Evolutionary conservation across 2,888 invertebrate genomes (phyloP).

Genomic region (Apamea crenata): DNA sequence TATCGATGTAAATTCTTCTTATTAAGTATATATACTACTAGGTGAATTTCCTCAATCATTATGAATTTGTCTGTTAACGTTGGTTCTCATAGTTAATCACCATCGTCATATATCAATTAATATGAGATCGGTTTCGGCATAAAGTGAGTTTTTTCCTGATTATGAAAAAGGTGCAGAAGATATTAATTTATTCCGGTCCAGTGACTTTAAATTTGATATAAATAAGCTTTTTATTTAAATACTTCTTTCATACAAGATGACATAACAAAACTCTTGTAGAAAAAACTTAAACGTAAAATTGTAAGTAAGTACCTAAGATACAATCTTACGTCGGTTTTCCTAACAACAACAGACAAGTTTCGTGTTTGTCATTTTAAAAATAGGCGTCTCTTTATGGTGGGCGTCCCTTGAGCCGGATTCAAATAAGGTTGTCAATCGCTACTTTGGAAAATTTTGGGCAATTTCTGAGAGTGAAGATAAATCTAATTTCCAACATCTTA

Average conservation of each 20-base stretch:
- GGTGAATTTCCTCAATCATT: not conserved
- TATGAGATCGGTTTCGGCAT: not conserved
- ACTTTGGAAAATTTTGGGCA: slow-evolving; percentile 7
- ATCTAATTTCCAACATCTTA: slow-evolving; percentile 34
- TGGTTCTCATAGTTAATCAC: not conserved
- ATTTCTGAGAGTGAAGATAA: slow-evolving; percentile 1
- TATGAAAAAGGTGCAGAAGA: slow-evolving; percentile 17
- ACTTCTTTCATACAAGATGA: not conserved
- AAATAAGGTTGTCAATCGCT: slow-evolving; percentile 44
- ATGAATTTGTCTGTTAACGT: not conserved
- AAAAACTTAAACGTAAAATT: slow-evolving; percentile 22
- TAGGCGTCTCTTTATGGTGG: slow-evolving; percentile 34
- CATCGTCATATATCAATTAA: slow-evolving; percentile 33
- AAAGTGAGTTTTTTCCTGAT: not conserved
- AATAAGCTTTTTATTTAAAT: not conserved
- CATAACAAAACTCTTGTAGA: slow-evolving; percentile 16
- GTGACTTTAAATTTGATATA: slow-evolving; percentile 4
- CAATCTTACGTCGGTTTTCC: slow-evolving; percentile 25
- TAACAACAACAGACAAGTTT: slow-evolving; percentile 15
- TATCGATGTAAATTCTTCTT: not conserved
- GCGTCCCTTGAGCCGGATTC: slow-evolving; percentile 19
- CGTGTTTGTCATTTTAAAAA: slow-evolving; percentile 46
- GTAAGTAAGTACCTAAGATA: not conserved
- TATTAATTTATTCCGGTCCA: slow-evolving; percentile 15
- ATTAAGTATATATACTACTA: not conserved